These are phyloP conservation scores for Epistrophella euchroma DNA, from an alignment of 2,888 invertebrate genomes.

Conservation along the genomic window DNA sequence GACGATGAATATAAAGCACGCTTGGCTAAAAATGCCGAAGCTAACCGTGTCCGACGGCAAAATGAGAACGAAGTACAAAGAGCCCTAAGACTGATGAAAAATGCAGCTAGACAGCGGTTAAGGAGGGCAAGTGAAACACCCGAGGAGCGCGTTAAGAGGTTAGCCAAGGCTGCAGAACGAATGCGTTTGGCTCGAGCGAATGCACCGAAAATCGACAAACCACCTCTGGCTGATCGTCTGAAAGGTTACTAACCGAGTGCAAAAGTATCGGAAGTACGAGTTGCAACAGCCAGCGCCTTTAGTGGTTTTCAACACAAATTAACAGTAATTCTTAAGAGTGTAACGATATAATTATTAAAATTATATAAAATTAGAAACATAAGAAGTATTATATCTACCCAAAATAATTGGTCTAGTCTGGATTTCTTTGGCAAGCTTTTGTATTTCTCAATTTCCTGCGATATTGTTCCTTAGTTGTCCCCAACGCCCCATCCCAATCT, in stretches of 20 bases:
- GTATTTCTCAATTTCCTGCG: constrained; percentile 40
- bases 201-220: constrained; percentile 83
- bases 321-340: constrained; percentile 66
- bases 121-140: constrained; percentile 83
- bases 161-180: constrained; percentile 83
- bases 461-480: constrained; percentile 54
- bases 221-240: constrained; percentile 83
- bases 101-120: constrained; percentile 83
- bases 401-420: constrained; percentile 66
- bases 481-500: constrained; percentile 22
- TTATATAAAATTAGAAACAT: constrained; percentile 56
- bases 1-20: constrained; percentile 82
- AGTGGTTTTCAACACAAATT: constrained; percentile 72
- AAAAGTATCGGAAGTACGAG: constrained; percentile 31
- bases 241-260: constrained; percentile 81
- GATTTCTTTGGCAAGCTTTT: constrained; percentile 65
- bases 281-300: constrained; percentile 60
- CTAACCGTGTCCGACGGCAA: constrained; percentile 83
- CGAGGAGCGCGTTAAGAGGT: constrained; percentile 82
- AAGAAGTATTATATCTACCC: constrained; percentile 69
- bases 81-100: constrained; percentile 84
- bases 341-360: constrained; percentile 56
- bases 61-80: constrained; percentile 84
- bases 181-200: constrained; percentile 82
- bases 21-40: constrained; percentile 83